Conservation (phyloP, 2,113 vertebrate genomes). For the Pachypanchax playfairii region DNA sequence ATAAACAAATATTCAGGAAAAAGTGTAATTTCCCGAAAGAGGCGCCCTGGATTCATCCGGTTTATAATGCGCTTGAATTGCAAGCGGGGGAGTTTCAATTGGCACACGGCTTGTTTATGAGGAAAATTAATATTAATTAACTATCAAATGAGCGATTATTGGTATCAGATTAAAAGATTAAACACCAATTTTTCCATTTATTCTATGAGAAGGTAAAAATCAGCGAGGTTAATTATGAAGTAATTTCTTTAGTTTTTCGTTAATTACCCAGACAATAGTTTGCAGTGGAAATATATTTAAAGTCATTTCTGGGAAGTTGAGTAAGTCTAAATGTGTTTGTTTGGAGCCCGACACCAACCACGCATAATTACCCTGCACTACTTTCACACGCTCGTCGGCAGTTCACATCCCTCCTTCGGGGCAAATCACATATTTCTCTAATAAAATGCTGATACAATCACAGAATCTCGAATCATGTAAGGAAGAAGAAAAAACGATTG, state of each 20-base stretch:
- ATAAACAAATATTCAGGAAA: conserved; percentile 26
- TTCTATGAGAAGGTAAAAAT: conserved; percentile 17
- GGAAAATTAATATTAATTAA: conserved; percentile 65
- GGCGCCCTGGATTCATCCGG: conserved; percentile 23
- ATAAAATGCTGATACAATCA: conserved; percentile 20
- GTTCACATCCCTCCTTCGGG: conserved; percentile 68
- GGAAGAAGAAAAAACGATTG: conserved; percentile 1
- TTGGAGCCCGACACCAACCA: conserved; percentile 67
- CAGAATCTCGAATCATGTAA: conserved; percentile 13
- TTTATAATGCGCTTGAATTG: conserved; percentile 39
- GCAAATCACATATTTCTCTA: conserved; percentile 65
- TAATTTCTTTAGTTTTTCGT: conserved; percentile 2
- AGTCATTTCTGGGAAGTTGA: conserved; percentile 47
- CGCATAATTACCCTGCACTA: conserved; percentile 72
- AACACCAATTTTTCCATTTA: conserved; percentile 38
- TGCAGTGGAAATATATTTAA: conserved; percentile 37
- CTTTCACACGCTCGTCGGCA: conserved; percentile 74
- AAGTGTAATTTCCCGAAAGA: conserved; percentile 26
- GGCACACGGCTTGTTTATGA: conserved; percentile 60
- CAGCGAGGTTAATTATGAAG: neutral
- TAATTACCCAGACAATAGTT: conserved; percentile 55
- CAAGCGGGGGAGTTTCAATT: conserved; percentile 43
- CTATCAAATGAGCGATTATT: conserved; percentile 54
- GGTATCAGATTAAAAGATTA: conserved; percentile 55
- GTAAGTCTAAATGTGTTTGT: conserved; percentile 43